Evolutionary conservation across 30 jellyfish, hydroid and myxozoan genomes (phyloP).

Genomic region (Cassiopea xamachana): DNA sequence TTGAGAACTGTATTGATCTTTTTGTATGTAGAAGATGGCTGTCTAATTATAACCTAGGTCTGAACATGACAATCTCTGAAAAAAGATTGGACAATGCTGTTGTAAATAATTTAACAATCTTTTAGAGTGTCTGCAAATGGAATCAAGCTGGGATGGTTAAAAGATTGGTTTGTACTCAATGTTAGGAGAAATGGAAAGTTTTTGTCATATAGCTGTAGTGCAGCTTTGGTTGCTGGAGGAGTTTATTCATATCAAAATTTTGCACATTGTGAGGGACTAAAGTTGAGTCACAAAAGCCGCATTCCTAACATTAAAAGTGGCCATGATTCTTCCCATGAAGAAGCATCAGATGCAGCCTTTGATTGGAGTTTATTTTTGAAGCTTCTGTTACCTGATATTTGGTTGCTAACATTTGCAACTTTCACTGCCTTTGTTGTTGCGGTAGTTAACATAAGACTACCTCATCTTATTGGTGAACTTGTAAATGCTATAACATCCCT

Average conservation of each 20-base stretch:
- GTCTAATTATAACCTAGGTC: no score
- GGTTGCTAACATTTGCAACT: constrained; percentile 84
- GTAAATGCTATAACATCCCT: constrained; percentile 82
- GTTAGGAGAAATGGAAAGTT: background rate
- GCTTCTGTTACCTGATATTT: constrained; percentile 79
- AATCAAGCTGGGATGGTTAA: background rate
- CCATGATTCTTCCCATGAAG: background rate
- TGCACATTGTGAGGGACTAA: constrained; percentile 83
- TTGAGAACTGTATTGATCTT: no score
- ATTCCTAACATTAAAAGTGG: constrained; percentile 14
- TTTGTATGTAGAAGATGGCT: no score
- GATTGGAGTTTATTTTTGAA: constrained; percentile 80
- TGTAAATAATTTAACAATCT: background rate
- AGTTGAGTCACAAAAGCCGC: constrained; percentile 78
- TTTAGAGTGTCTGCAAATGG: background rate
- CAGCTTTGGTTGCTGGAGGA: constrained; percentile 11
- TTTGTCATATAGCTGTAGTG: constrained; percentile 25
- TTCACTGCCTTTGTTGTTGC: constrained; percentile 96
- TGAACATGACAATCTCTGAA: no score
- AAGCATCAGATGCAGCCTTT: constrained; percentile 45
- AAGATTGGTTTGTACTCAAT: background rate
- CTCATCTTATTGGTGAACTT: constrained; percentile 90
- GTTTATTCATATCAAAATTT: constrained; percentile 6
- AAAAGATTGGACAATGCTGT: background rate
- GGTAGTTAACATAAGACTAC: constrained; percentile 81